A percentile compares a stretch with the other conserved stretches of the same genome.
These are phyloP conservation scores for Anastrepha ludens DNA, from an alignment of 1,140 invertebrate species.

Conservation along the genomic window DNA sequence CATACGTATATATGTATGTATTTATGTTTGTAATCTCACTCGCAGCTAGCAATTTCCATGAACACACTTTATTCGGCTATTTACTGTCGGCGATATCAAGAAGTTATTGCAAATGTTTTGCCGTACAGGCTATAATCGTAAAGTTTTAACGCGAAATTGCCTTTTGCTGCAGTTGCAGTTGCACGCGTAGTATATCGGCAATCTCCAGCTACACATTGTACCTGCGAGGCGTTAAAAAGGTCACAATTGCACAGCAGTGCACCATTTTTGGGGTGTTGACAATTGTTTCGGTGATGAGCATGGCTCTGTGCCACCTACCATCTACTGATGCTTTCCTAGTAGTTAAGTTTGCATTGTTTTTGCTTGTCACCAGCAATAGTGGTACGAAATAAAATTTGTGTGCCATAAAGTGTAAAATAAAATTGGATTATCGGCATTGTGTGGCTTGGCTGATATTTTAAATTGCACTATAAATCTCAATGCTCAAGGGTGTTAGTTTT, in stretches of 20 bases:
- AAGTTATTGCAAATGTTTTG: background rate
- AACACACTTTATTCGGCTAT: background rate
- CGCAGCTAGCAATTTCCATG: background rate
- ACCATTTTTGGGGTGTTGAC: background rate
- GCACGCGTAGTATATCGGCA: background rate
- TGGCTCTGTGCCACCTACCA: background rate
- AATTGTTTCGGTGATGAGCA: background rate
- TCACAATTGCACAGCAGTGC: background rate
- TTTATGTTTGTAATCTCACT: background rate
- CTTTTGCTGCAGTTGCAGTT: background rate
- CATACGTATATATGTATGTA: too few species aligned
- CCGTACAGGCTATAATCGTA: slow-evolving; percentile 2
- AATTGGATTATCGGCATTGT: slow-evolving; percentile 11
- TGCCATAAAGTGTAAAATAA: background rate
- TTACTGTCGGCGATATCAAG: background rate
- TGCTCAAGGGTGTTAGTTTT: background rate
- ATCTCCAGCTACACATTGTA: background rate
- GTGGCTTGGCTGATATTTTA: background rate
- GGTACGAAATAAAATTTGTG: background rate
- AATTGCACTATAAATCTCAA: background rate
- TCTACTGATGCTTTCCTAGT: background rate
- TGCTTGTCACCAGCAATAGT: background rate
- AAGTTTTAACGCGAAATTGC: background rate
- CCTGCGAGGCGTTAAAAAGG: background rate
- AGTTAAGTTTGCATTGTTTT: background rate